Evolutionary conservation across 2,113 vertebrate species (phyloP).

Genomic region (Egretta garzetta): DNA sequence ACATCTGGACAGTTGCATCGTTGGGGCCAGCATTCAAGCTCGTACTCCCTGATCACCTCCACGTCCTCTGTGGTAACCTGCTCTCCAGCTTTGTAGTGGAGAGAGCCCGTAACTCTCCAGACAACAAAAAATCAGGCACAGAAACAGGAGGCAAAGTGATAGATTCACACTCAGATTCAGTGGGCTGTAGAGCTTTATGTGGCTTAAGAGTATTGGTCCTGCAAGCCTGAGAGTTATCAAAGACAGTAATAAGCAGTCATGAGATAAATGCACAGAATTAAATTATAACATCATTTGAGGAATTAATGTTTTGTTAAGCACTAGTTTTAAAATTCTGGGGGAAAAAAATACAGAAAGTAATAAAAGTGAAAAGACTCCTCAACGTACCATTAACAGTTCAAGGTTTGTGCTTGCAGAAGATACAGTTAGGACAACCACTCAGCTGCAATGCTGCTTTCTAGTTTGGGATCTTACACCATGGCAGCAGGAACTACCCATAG

Average conservation of each 20-base stretch:
- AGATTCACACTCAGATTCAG: background rate
- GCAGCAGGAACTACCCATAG: background rate
- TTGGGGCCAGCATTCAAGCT: background rate
- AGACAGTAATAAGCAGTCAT: background rate
- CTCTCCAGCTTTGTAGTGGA: background rate
- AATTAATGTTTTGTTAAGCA: background rate
- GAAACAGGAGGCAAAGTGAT: background rate
- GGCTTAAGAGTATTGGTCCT: background rate
- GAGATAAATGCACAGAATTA: background rate
- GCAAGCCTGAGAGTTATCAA: background rate
- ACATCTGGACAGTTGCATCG: rapidly evolving
- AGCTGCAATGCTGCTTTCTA: rapidly evolving
- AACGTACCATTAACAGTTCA: background rate
- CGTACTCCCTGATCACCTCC: background rate
- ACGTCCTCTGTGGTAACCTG: background rate
- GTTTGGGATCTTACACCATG: background rate
- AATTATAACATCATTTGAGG: background rate
- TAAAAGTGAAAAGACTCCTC: background rate
- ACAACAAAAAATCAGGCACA: background rate
- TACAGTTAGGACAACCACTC: background rate
- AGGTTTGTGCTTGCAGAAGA: background rate
- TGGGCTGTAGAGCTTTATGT: background rate
- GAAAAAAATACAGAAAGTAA: background rate
- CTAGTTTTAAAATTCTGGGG: background rate
- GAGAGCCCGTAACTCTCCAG: background rate